Percentiles rank a stretch among this genome's conserved stretches.
phyloP scores from a whole-genome alignment of 35 echinoderm and acorn worm genomes.

The Amphiura filiformis region DNA sequence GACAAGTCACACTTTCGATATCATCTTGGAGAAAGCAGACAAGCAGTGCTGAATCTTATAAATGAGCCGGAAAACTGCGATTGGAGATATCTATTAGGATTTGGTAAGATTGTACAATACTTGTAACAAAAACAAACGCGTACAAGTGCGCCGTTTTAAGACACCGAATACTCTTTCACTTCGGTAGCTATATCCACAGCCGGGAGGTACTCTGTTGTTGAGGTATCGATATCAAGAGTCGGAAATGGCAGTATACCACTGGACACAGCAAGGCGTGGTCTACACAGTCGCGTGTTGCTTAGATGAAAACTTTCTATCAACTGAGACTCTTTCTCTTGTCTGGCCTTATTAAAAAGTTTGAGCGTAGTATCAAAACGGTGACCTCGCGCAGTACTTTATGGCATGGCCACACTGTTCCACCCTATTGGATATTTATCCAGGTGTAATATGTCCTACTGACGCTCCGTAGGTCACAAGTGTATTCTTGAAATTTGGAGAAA shows the following conservation, averaged over 20 bases:
- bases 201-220: neutral
- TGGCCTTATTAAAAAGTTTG: neutral
- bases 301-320: neutral
- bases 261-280: neutral
- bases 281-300: neutral
- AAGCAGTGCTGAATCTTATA: no score
- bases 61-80: no score
- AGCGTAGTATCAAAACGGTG: neutral
- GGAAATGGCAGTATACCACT: neutral
- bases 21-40: no score
- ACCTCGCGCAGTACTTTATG: neutral
- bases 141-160: no score
- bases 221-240: neutral
- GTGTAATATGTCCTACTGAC: neutral
- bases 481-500: neutral
- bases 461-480: neutral
- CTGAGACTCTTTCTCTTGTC: neutral
- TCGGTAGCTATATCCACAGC: neutral
- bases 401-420: neutral
- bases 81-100: no score
- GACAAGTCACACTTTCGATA: no score
- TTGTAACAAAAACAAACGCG: no score
- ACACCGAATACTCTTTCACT: neutral
- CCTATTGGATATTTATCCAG: slow-evolving; percentile 7
- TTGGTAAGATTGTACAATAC: no score